Evolutionary conservation across 1,140 invertebrate genomes (phyloP).

Genomic region (Neuroterus valhalla): DNA sequence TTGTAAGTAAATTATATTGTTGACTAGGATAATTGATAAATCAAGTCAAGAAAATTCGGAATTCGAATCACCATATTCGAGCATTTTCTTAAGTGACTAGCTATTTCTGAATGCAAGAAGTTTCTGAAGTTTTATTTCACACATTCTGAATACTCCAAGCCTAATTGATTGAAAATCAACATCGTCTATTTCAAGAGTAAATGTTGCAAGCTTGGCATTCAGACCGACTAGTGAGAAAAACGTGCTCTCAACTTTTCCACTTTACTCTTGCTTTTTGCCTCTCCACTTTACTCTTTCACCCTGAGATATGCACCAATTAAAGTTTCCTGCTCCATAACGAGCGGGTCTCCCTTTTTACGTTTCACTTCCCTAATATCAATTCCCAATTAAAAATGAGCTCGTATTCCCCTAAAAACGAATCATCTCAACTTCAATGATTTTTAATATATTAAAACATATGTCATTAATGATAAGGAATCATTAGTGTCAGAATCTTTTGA

Average conservation of each 20-base stretch:
- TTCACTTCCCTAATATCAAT: constrained; percentile 1
- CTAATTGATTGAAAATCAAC: neutral
- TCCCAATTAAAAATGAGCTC: neutral
- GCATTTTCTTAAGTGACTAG: no score
- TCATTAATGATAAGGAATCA: neutral
- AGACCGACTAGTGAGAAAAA: neutral
- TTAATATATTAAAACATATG: neutral
- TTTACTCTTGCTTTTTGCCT: constrained; percentile 17
- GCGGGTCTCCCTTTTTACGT: neutral
- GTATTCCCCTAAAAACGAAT: neutral
- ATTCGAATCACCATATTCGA: no score
- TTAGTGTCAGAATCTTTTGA: no score
- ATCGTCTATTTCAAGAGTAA: neutral
- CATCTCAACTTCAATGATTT: neutral
- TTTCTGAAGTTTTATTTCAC: neutral
- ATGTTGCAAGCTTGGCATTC: neutral
- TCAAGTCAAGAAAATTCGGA: no score
- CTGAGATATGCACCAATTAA: constrained; percentile 18
- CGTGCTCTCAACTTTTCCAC: neutral
- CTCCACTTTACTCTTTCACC: neutral
- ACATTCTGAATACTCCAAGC: neutral
- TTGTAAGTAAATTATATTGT: no score
- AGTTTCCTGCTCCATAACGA: constrained; percentile 4
- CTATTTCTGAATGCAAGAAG: no score
- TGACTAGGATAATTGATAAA: no score